These are phyloP conservation scores for Urocynchramus pylzowi DNA, from an alignment of 2,113 vertebrate species.

Conservation along the genomic window DNA sequence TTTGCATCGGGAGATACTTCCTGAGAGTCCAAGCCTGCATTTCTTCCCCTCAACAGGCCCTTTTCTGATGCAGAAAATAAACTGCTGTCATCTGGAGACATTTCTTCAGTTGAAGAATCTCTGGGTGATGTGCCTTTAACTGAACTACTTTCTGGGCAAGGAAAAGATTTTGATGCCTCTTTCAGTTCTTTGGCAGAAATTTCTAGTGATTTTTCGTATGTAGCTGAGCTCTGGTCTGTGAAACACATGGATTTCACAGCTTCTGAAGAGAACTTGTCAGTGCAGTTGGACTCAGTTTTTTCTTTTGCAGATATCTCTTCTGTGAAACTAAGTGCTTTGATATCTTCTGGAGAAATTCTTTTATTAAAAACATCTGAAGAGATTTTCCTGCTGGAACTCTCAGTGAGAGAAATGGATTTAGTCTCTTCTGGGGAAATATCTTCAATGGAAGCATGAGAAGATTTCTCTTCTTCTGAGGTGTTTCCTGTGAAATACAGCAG, in stretches of 20 bases:
- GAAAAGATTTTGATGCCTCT: neutral
- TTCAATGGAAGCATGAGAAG: neutral
- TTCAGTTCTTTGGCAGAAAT: neutral
- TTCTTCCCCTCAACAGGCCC: neutral
- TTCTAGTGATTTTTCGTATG: neutral
- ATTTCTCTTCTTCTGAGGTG: slow-evolving; percentile 34
- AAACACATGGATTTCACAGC: neutral
- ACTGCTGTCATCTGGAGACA: slow-evolving; percentile 41
- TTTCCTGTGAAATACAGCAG: slow-evolving; percentile 10
- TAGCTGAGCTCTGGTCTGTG: neutral
- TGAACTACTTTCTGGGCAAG: slow-evolving; percentile 28
- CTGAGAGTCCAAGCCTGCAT: neutral
- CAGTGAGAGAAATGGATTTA: slow-evolving; percentile 62
- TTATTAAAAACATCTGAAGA: slow-evolving; percentile 65
- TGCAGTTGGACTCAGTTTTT: neutral
- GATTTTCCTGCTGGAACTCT: slow-evolving; percentile 65
- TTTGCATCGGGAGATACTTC: slow-evolving; percentile 29
- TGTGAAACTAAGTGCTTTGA: slow-evolving; percentile 47
- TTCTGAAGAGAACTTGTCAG: slow-evolving; percentile 8
- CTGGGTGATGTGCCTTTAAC: neutral
- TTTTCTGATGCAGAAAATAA: slow-evolving; percentile 50
- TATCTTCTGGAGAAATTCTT: slow-evolving; percentile 64
- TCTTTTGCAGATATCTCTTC: slow-evolving; percentile 56
- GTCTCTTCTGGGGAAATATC: slow-evolving; percentile 66
- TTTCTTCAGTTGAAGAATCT: slow-evolving; percentile 23